Conservation (phyloP, 2,888 invertebrate species). For the Coecobrya sp. region DNA sequence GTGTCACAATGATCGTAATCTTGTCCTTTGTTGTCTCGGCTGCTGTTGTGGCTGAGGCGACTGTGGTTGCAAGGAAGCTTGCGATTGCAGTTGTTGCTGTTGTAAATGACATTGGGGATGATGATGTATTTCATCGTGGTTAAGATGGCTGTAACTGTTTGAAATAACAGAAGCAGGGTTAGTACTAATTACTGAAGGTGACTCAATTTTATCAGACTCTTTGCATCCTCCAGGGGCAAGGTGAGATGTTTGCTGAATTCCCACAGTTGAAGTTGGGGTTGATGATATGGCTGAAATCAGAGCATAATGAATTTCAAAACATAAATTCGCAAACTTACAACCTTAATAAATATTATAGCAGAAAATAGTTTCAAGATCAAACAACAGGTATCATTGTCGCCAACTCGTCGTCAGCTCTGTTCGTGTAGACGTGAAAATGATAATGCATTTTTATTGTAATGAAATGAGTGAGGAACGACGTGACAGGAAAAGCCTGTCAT, state of each 20-base stretch:
- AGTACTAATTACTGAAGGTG: slow-evolving; percentile 77
- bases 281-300: slow-evolving; percentile 81
- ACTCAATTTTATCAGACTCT: slow-evolving; percentile 77
- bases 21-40: slow-evolving; percentile 82
- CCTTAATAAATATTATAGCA: not conserved
- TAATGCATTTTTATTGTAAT: slow-evolving; percentile 26
- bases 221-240: slow-evolving; percentile 70
- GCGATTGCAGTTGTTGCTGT: slow-evolving; percentile 58
- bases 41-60: slow-evolving; percentile 71
- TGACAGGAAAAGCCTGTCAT: slow-evolving; percentile 11
- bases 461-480: slow-evolving; percentile 10
- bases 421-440: not conserved
- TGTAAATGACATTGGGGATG: slow-evolving; percentile 54
- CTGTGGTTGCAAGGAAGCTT: slow-evolving; percentile 53
- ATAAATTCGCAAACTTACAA: not conserved
- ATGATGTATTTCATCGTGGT: slow-evolving; percentile 51
- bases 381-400: not conserved
- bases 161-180: slow-evolving; percentile 55
- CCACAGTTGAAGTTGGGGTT: slow-evolving; percentile 81
- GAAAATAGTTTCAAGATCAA: not conserved
- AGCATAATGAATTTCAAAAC: not conserved
- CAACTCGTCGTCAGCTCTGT: not conserved
- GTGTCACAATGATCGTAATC: slow-evolving; percentile 87
- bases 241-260: slow-evolving; percentile 72
- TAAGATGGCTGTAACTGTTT: slow-evolving; percentile 66